Evolutionary conservation across 2,888 invertebrate species (phyloP), one percentile per base, ranked within the genome.

Genomic region (Bruchidius siliquastri): DNA sequence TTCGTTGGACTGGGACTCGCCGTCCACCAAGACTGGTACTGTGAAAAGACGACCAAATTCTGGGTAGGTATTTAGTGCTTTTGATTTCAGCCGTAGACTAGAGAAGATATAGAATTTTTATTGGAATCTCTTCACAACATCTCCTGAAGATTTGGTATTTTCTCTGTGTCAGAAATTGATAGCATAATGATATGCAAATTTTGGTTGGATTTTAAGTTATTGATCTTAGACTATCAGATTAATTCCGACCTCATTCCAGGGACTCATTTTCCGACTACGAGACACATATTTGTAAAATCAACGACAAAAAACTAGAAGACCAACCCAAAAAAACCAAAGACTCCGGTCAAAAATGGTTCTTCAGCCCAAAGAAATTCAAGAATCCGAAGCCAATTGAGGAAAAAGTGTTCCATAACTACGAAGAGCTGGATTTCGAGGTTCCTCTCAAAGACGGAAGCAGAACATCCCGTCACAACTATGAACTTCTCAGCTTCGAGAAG

Each of bases 1-100:
- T 77, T 85, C 85, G 68, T 85, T 91, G 77, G 93, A 93, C 83
- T 93, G 93, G 92, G 93, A 93, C 84, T 92, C 91, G 22, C 91
- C 92, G 67, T 92, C 92, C 22, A 87, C 90, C 32, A 89, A 89
- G 83, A 93, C 93, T 0, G 93, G 93, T 20, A 93, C 93, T 0
- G 92, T 93, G 2, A 93, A 92, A 83, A 87, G 92, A 78, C 88
- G 92, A 77, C 90, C 91, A 72, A 87, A 88, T 32, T 91, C 92
- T 18, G 74, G 76, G 76, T 76, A 68, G 68, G 69, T 20, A 8
- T 26, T n/a, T n/a, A n/a, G n/a, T n/a, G n/a, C n/a, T n/a, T n/a
- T n/a, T n/a, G n/a, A n/a, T n/a, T n/a, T n/a, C n/a, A n/a, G n/a
- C n/a, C n/a, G n/a, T n/a, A n/a, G n/a, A n/a, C n/a, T n/a, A n/a